Conservation (phyloP, 2,888 invertebrate species). For the Brenthis daphne region DNA sequence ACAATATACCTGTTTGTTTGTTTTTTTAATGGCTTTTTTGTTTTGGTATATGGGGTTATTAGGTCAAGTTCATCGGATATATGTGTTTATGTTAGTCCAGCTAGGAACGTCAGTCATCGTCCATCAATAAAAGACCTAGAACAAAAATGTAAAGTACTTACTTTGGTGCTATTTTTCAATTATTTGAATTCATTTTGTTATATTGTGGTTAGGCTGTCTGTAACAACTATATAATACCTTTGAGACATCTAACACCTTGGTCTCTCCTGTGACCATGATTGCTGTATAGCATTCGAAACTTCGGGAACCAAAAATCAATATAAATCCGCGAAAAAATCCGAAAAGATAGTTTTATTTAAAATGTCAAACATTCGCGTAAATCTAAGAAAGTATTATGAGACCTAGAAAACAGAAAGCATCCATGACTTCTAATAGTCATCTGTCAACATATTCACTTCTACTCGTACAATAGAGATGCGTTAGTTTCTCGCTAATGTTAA, state of each 20-base stretch:
- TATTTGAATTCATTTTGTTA: too few relatives aligned
- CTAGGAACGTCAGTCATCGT: not conserved
- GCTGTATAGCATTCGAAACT: too few relatives aligned
- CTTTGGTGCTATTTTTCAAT: too few relatives aligned
- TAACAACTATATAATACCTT: too few relatives aligned
- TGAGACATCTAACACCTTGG: too few relatives aligned
- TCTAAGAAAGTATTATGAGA: not conserved
- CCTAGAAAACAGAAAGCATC: not conserved
- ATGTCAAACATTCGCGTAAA: too few relatives aligned
- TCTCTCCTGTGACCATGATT: too few relatives aligned
- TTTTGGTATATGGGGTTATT: not conserved
- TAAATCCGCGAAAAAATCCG: too few relatives aligned
- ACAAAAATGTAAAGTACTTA: not conserved
- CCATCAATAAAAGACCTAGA: not conserved
- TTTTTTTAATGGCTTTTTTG: conserved; percentile 18
- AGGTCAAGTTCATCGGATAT: conserved; percentile 3
- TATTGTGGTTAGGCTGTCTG: too few relatives aligned
- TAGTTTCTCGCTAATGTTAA: not conserved
- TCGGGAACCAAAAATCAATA: too few relatives aligned
- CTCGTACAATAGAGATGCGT: not conserved
- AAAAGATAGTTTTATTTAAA: too few relatives aligned
- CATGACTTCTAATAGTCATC: not conserved
- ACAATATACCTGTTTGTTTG: conserved; percentile 24
- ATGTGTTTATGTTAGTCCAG: not conserved
- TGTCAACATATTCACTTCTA: not conserved